These are phyloP conservation scores for Alethe castanea DNA, from an alignment of 2,113 vertebrate species.

Conservation along the genomic window DNA sequence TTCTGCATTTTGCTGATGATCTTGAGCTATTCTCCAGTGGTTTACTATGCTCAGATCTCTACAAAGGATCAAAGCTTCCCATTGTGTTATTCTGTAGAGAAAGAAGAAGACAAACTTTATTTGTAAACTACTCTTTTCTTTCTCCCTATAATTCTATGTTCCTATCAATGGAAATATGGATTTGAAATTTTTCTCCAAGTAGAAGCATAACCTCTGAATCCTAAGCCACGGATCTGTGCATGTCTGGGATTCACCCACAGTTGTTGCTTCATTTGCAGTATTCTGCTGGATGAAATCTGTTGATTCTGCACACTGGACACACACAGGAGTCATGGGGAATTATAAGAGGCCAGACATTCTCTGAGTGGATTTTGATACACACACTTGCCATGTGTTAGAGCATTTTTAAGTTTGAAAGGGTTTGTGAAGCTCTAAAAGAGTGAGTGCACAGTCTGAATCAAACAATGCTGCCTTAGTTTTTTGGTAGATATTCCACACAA, in stretches of 20 bases:
- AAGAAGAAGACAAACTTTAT: neutral
- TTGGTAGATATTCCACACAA: neutral
- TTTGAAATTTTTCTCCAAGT: neutral
- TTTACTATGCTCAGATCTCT: neutral
- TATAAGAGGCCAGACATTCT: neutral
- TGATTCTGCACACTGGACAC: neutral
- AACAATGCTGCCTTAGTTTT: neutral
- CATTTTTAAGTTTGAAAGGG: neutral
- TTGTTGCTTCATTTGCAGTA: neutral
- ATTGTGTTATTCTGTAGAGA: neutral
- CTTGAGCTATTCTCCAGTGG: neutral
- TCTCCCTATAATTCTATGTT: neutral
- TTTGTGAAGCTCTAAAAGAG: neutral
- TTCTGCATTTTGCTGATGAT: neutral
- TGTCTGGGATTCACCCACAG: neutral
- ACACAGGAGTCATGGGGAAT: neutral
- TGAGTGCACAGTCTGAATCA: neutral
- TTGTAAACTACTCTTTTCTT: neutral
- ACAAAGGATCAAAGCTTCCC: neutral
- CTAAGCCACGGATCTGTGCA: neutral
- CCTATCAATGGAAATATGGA: neutral
- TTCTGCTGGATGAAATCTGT: neutral
- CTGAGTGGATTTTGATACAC: neutral
- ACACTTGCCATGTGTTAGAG: neutral
- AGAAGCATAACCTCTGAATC: neutral